Conservation (phyloP, 2,888 invertebrate species). For the Sepiola atlantica region DNA sequence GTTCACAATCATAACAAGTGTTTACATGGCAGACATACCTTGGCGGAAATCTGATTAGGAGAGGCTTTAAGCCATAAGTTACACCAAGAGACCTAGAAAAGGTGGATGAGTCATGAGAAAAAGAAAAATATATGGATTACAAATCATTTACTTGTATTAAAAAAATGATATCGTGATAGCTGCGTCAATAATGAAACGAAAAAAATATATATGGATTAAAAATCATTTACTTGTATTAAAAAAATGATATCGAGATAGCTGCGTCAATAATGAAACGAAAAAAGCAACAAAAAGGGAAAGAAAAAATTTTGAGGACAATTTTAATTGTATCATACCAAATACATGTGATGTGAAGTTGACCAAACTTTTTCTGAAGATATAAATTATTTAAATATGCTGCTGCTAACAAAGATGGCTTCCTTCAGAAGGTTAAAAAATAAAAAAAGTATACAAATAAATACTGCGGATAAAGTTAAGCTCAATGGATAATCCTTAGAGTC, state of each 20-base stretch:
- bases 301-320: no score
- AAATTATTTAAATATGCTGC: no score
- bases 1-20: constrained; percentile 18
- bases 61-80: constrained; percentile 39
- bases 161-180: not conserved
- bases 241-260: not conserved
- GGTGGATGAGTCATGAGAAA: not conserved
- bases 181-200: not conserved
- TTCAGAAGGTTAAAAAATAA: no score
- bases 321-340: no score
- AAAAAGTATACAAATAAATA: no score
- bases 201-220: not conserved
- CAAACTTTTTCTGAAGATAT: no score
- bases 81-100: constrained; percentile 37
- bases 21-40: not conserved
- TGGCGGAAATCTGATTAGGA: not conserved
- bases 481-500: no score
- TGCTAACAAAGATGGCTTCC: no score
- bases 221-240: not conserved
- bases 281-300: not conserved
- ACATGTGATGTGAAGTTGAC: no score
- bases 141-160: not conserved
- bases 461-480: no score
- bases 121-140: not conserved
- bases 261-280: not conserved